A percentile compares a stretch with the other conserved stretches of the same genome.
phyloP scores from a whole-genome alignment of 2,888 invertebrate genomes.

The Camponotus fellah region DNA sequence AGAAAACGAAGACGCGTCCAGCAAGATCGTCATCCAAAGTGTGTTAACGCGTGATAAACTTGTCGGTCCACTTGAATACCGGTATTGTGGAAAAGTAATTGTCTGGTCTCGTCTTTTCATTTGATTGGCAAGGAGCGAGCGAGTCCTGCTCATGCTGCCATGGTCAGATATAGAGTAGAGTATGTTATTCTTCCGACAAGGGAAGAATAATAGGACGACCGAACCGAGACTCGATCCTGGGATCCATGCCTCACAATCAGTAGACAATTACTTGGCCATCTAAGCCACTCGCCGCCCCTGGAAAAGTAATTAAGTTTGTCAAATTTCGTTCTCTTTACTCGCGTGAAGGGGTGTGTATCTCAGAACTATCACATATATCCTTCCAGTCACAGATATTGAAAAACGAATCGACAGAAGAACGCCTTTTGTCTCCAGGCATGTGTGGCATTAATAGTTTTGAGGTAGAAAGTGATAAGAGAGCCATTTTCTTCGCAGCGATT shows the following conservation, averaged over 20 bases:
- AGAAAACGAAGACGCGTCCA: neutral
- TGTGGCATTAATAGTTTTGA: slow-evolving; percentile 1
- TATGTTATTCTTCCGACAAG: too few relatives aligned
- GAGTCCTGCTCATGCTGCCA: too few relatives aligned
- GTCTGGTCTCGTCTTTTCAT: too few relatives aligned
- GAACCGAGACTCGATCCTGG: too few relatives aligned
- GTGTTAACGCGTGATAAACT: slow-evolving; percentile 38
- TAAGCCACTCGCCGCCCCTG: neutral
- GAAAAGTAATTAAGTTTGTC: slow-evolving; percentile 49
- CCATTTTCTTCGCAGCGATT: neutral
- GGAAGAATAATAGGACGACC: too few relatives aligned
- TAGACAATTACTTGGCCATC: too few relatives aligned
- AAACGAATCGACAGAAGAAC: slow-evolving; percentile 14
- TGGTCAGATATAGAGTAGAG: too few relatives aligned
- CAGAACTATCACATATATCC: slow-evolving; percentile 17
- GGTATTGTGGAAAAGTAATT: slow-evolving; percentile 41
- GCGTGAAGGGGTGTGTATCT: neutral
- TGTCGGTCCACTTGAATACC: slow-evolving; percentile 28
- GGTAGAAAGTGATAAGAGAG: neutral
- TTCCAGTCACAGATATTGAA: neutral
- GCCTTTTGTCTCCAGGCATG: neutral
- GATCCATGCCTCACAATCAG: too few relatives aligned
- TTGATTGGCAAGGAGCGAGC: too few relatives aligned
- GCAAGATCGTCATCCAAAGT: slow-evolving; percentile 12
- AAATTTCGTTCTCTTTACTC: slow-evolving; percentile 26